Percentiles rank a stretch among this genome's conserved stretches.
These are phyloP conservation scores for Heloderma charlesbogerti DNA, from an alignment of 2,113 vertebrate species.

Conservation along the genomic window DNA sequence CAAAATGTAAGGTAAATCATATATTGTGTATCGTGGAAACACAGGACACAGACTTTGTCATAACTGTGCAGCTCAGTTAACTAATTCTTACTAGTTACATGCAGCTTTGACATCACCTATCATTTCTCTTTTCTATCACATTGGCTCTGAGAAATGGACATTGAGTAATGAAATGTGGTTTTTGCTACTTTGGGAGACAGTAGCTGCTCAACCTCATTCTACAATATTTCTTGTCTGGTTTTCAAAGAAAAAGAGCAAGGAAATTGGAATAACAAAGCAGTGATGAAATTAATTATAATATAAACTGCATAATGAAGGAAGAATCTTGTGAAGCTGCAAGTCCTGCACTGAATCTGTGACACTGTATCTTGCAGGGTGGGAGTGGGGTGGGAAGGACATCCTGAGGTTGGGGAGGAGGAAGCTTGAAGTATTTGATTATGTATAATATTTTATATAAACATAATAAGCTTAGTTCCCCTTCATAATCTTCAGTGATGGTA, in stretches of 20 bases:
- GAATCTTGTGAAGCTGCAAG: conserved; percentile 59
- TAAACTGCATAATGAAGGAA: conserved; percentile 75
- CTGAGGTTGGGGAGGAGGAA: conserved; percentile 52
- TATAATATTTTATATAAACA: conserved; percentile 77
- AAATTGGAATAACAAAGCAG: conserved; percentile 47
- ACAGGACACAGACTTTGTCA: conserved; percentile 63
- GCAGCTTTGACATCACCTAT: conserved; percentile 53
- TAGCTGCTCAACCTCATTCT: conserved; percentile 2
- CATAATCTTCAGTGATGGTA: conserved; percentile 77
- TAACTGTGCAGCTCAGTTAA: conserved; percentile 61
- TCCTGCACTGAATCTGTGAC: conserved; percentile 70
- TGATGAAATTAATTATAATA: conserved; percentile 65
- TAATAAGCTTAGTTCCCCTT: conserved; percentile 79
- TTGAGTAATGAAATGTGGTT: background rate
- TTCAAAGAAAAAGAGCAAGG: conserved; percentile 34
- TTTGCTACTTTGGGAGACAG: conserved; percentile 38
- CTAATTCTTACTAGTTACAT: conserved; percentile 36
- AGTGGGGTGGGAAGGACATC: conserved; percentile 53
- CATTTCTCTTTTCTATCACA: conserved; percentile 42
- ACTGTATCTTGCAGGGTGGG: conserved; percentile 60
- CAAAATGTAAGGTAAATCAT: conserved; percentile 43
- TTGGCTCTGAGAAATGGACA: conserved; percentile 10
- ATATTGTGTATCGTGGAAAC: conserved; percentile 52
- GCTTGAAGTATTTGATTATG: conserved; percentile 71
- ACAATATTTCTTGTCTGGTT: conserved; percentile 17